Conservation (phyloP, 2,113 vertebrate species). For the Rissa tridactyla region DNA sequence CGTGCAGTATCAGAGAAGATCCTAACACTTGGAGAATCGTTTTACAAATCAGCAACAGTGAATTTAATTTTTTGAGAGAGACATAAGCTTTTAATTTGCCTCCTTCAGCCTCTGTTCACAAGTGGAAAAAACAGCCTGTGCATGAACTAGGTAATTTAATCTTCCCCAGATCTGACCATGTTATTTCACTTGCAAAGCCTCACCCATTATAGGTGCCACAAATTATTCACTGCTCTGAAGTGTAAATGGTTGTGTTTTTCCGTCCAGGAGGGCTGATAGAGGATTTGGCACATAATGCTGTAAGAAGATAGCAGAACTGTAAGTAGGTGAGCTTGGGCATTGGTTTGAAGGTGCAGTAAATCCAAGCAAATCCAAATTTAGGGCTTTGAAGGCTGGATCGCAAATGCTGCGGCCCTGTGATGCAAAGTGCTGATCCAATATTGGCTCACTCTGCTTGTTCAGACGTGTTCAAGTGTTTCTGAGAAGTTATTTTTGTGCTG, state of each 20-base stretch:
- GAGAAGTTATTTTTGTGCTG: constrained; percentile 62
- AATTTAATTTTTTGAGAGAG: not conserved
- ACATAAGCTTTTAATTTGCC: not conserved
- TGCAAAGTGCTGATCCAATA: constrained; percentile 7
- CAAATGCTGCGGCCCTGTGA: not conserved
- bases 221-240: not conserved
- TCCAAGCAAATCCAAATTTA: not conserved
- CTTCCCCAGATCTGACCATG: not conserved
- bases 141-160: not conserved
- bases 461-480: constrained; percentile 40
- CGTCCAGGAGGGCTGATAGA: not conserved
- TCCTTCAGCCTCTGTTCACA: not conserved
- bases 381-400: not conserved
- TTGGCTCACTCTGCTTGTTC: not conserved
- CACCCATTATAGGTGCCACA: not conserved
- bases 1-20: not conserved
- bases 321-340: not conserved
- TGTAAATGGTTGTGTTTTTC: constrained; percentile 26
- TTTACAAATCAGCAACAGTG: not conserved
- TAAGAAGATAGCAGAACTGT: not conserved
- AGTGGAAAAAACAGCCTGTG: not conserved
- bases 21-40: not conserved
- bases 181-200: not conserved
- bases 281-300: not conserved
- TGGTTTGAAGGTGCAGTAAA: not conserved